Base-by-base conservation (phyloP, 2,888 invertebrate genomes). In the Chouioia cunea region DNA sequence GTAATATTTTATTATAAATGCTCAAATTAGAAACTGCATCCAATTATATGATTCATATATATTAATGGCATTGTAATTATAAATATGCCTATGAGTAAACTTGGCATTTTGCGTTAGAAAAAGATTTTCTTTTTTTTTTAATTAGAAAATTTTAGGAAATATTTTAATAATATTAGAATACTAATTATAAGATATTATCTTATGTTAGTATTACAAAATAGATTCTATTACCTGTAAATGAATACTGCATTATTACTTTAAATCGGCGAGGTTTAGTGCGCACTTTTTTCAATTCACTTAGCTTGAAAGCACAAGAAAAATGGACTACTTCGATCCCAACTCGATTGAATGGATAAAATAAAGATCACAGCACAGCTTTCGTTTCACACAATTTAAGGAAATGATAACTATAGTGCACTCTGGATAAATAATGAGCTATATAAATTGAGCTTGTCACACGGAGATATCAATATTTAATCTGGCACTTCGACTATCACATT, bases 401-500 rank as follows among this genome's bases (percentile, higher is more conserved):
- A 54, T 52, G 44, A 43, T 53, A 56, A 70, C 43, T 54, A 44
- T 64, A 70, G 46, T 64, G 65, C 70, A 10, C 14, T 18, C 16
- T 64, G 4, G 27, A 58, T 63, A 16, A 50, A 48, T 68, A 60
- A 47, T 47, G 53, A 60, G 36, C 20, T 16, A 62, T 57, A 44
- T 46, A 23, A 65, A 62, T 50, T 20, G 44, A 65, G 60, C 59
- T 65, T 46, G 54, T 48, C 27, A 47, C 47, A 71, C 22, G 36
- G 16, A 27, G 4, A n/a, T 58, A 52, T 60, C 18, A 57, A 69
- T 65, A 65, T 62, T 58, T 54, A 52, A 70, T 71, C 73, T 71
- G 73, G 73, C 73, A 73, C 73, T 73, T 71, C 27, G 36, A 65
- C 67, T 73, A 73, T 73, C 73, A 73, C 73, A 73, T 68, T 64